Base-by-base conservation (phyloP, 1,140 invertebrate genomes). In the Dufourea novaeangliae region DNA sequence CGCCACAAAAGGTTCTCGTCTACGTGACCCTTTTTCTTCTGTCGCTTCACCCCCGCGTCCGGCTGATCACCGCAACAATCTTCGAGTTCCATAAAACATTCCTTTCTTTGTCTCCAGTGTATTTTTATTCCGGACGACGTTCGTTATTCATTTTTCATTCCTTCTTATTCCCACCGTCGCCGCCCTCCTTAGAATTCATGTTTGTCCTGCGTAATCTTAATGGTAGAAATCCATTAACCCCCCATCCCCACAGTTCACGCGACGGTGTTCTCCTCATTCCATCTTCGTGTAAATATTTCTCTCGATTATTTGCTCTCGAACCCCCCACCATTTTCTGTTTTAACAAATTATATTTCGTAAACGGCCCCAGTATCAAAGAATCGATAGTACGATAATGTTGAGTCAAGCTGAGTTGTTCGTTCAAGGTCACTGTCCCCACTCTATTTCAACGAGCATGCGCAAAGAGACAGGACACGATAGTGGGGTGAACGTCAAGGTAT, bases 41-140 rank as follows among this genome's bases (percentile, higher is more conserved):
- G 25, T n/a, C 39, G 10, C 22, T 29, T 7, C 37, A 12, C 34
- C n/a, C 7, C 10, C n/a, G 14, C 1, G 10, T 14, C n/a, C 20
- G n/a, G n/a, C 64, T 68, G 73, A 75, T 75, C 73, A 27, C 39
- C 52, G 17, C 63, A 75, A 75, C 73, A 75, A 75, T 75, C 68
- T 82, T 83, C 74, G 46, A 72, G 56, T 67, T 68, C 81, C 74
- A 73, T 83, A 66, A 83, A 83, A 83, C 80, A 78, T 83, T 83
- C 81, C 25, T 50, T 52, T 32, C 71, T 46, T 44, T 75, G 63
- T 75, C 64, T 68, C 27, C 52, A 20, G n/a, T 29, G 52, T 68
- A 68, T 75, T 75, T 75, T 75, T 68, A 68, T 75, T 57, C 72
- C 64, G 14, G 17, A 29, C 37, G 29, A 20, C 63, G 52, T 68